Conservation (phyloP, 2,113 vertebrate genomes). For the Poecilia latipinna region DNA sequence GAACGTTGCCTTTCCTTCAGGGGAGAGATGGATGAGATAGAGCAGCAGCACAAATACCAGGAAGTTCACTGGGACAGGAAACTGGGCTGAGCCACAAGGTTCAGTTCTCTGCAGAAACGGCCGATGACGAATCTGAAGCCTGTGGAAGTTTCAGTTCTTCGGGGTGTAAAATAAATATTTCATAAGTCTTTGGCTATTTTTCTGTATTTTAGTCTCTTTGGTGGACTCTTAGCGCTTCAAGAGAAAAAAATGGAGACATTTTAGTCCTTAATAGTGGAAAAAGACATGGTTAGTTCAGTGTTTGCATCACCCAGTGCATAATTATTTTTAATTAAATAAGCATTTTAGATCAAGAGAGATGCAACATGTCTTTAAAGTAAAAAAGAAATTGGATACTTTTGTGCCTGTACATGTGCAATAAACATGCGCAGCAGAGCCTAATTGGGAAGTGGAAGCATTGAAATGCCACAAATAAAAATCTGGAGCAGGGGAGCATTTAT, state of each 20-base stretch:
- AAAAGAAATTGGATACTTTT: neutral
- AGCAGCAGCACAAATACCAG: neutral
- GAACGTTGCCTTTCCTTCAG: neutral
- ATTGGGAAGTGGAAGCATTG: neutral
- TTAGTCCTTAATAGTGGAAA: neutral
- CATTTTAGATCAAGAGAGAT: neutral
- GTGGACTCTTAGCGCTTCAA: neutral
- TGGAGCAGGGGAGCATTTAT: too few relatives aligned
- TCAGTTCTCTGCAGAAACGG: neutral
- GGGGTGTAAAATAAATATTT: neutral
- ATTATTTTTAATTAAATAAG: neutral
- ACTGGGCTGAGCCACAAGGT: neutral
- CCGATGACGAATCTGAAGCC: neutral
- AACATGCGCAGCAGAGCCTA: neutral
- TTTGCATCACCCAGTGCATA: neutral
- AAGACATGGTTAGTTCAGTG: neutral
- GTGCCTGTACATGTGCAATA: neutral
- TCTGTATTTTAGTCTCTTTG: neutral
- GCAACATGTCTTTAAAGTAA: neutral
- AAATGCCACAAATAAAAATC: too few relatives aligned
- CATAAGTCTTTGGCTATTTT: neutral
- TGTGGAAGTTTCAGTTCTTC: neutral
- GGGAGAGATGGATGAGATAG: neutral
- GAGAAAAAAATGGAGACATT: neutral
- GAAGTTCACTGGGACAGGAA: neutral